Base-by-base conservation (phyloP, 2,113 vertebrate genomes). In the Cynoglossus semilaevis region DNA sequence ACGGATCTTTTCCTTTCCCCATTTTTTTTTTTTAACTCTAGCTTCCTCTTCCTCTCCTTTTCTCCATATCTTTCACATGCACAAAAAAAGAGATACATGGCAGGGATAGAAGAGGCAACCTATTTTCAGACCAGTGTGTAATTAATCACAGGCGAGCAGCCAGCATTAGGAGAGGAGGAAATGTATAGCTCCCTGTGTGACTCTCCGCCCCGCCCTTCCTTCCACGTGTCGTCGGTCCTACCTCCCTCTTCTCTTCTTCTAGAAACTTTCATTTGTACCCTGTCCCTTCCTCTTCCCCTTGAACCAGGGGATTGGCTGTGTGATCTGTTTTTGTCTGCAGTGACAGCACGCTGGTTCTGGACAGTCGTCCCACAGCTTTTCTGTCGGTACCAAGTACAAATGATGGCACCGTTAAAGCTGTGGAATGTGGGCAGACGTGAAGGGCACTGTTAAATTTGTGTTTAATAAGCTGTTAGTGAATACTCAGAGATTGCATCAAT, bases 381-480 rank as follows among this genome's bases (percentile, higher is more conserved):
- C 34, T 15, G 8, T 13, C 57, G 60, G 35, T 34, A 3, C 15
- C 40, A 35, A 44, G 49, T 59, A 54, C 50, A 15, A 51, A 46
- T 55, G 42, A 63, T 58, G 42, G 37, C 40, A 58, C 9, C 35
- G 14, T 44, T 18, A 4, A 61, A 63, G 38, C 74, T 38, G n/a
- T 61, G 51, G 54, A 45, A 67, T 59, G 57, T 19, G 38, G 73
- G 56, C 83, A 83, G 85, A 84, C 81, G 84, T 43, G 51, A 59
- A 66, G 48, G 85, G 58, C 64, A 59, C 54, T 7, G 63, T 70
- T 71, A 79, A 69, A 64, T 74, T 86, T 79, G 83, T 74, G 79
- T 67, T 66, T 80, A 87, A 84, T 85, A 88, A 78, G 84, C 81
- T 55, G 72, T 85, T 76, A 81, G 83, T 88, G 90, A 89, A 87